A percentile compares a stretch with the other conserved stretches of the same genome.
Evolutionary conservation across 2,797 vertebrate genomes (phyloP).

Genomic region (Sandelia bainsii): DNA sequence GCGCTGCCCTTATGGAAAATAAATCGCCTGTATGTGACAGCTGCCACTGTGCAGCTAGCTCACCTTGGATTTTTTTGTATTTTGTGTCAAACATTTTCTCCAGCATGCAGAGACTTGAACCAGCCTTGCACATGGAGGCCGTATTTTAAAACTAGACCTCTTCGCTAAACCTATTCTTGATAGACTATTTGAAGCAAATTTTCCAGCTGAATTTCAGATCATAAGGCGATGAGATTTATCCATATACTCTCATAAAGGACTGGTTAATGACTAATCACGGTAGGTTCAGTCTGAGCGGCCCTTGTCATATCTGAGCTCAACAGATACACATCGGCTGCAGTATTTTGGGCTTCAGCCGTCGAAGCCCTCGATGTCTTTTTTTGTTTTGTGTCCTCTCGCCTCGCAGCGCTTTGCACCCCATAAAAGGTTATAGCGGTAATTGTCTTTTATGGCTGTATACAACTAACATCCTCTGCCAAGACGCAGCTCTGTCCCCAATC

Average conservation of each 20-base stretch:
- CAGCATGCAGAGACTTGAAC: conserved; percentile 67
- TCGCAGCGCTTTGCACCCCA: conserved; percentile 94
- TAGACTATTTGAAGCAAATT: background rate
- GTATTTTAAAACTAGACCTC: conserved; percentile 25
- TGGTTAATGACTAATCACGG: background rate
- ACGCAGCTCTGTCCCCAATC: conserved; percentile 72
- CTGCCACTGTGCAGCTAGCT: conserved; percentile 10
- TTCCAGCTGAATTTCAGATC: background rate
- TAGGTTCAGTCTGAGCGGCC: background rate
- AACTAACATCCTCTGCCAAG: conserved; percentile 88
- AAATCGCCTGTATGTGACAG: conserved; percentile 19
- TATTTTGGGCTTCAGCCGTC: conserved; percentile 81
- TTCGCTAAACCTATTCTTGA: background rate
- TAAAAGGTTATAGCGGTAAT: conserved; percentile 96
- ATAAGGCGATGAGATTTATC: too few species aligned
- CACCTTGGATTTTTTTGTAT: conserved; percentile 5
- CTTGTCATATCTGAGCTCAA: conserved; percentile 54
- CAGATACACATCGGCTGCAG: conserved; percentile 49
- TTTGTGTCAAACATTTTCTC: conserved; percentile 45
- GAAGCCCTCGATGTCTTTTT: conserved; percentile 69
- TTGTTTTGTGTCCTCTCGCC: conserved; percentile 83
- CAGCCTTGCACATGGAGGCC: conserved; percentile 5
- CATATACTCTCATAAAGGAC: background rate
- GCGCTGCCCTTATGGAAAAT: conserved; percentile 16
- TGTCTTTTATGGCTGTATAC: conserved; percentile 95